Evolutionary conservation across 2,888 invertebrate species (phyloP), one percentile per base, ranked within the genome.

Genomic region (Dilophus febrilis): DNA sequence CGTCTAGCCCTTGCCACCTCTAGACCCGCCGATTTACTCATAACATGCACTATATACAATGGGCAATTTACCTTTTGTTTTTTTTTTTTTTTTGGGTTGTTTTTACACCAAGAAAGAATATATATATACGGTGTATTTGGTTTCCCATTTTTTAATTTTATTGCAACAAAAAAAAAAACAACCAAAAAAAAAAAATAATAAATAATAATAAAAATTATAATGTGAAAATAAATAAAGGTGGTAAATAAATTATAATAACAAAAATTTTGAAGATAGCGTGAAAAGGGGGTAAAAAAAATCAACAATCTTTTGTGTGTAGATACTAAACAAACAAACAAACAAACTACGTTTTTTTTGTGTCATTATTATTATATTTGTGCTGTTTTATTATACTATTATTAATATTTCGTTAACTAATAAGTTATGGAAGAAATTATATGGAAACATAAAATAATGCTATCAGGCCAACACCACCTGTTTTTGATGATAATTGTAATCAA

Each of bases 1-100:
- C 64, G 59, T 46, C 77, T 70, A 11, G 85, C 84, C 28, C 68
- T 63, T 30, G 75, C 74, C 51, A 97, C 64, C 44, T 81, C 78
- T 46, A 82, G 72, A 42, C 84, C 87, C 3, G 97, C 91, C 45
- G 80, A 77, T 66, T 82, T 86, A 55, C 91, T 90, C 97, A 97
- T 98, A 57, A 97, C 86, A 71, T 97, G 97, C 53, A 97, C 95
- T 53, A 98, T 80, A 69, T 87, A 87, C 45, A 98, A 72, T 4
- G 98, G 97, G 50, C 63, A 62, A 46, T 57, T 56, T 8, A 48
- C 52, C 52, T 41, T 36, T 29, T 4, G n/a, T 4, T 7, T n/a
- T n/a, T 29, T 8, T 29, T 29, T 29, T n/a, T 29, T 4, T 29
- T 7, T 11, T 29, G 29, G 11, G 27, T 27, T 27, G 6, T 27